Percentiles rank a stretch among this genome's conserved stretches.
Conservation (phyloP, 2,797 vertebrate genomes). For the Galago senegalensis region DNA sequence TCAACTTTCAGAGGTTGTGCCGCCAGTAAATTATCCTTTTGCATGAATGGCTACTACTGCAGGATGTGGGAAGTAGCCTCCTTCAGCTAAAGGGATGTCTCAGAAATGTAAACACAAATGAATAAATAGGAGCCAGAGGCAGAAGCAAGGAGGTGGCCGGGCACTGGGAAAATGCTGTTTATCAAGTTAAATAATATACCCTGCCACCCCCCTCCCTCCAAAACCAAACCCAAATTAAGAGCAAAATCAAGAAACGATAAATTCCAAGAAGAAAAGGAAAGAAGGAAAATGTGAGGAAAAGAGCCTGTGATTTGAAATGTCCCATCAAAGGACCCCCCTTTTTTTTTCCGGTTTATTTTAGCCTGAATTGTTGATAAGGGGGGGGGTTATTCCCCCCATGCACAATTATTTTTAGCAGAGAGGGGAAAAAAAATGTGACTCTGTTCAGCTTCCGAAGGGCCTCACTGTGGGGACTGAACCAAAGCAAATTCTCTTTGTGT, state of each 20-base stretch:
- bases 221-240: conserved; percentile 80
- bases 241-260: conserved; percentile 80
- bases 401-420: conserved; percentile 85
- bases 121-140: conserved; percentile 80
- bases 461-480: conserved; percentile 89
- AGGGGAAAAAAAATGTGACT: conserved; percentile 84
- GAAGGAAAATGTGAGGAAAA: conserved; percentile 48
- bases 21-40: conserved; percentile 86
- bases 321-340: conserved; percentile 72
- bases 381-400: background rate
- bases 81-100: conserved; percentile 85
- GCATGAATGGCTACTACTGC: conserved; percentile 84
- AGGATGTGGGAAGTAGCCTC: conserved; percentile 80
- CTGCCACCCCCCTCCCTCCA: conserved; percentile 77
- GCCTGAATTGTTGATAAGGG: conserved; percentile 32
- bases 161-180: conserved; percentile 76
- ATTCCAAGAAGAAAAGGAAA: conserved; percentile 75
- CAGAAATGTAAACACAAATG: conserved; percentile 84
- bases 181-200: conserved; percentile 81
- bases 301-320: conserved; percentile 73
- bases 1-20: conserved; percentile 77
- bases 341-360: conserved; percentile 54
- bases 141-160: conserved; percentile 27
- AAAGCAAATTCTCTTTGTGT: conserved; percentile 90
- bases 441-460: conserved; percentile 89